Base-by-base conservation (phyloP, 2,888 invertebrate species). In the Rambutsinella grinnellia region DNA sequence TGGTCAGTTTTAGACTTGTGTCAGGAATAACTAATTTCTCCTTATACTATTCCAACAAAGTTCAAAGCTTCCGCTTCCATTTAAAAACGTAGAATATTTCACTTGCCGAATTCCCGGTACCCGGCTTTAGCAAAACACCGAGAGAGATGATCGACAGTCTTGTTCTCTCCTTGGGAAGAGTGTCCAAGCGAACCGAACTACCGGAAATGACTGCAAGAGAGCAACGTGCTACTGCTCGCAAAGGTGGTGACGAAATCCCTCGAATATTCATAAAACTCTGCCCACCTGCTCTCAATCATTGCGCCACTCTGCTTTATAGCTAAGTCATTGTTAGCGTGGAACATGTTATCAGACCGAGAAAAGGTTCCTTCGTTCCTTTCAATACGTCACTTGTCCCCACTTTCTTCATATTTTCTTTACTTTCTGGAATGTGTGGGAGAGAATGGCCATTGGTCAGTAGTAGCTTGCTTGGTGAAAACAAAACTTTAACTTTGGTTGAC, bases 201-300 rank as follows among this genome's bases (percentile, higher is more conserved):
- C 84, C 84, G 84, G 84, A 84, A 84, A 83, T 80, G 81, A 82
- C 84, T 84, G 82, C 83, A 83, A 79, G 79, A 80, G 81, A 81
- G 79, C 78, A 81, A 79, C 76, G 80, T 80, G 79, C 68, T 76
- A 80, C n/a, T n/a, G n/a, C n/a, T n/a, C n/a, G 68, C 76, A 70
- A 67, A 56, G 67, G 75, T 71, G 70, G 53, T 46, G 56, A 23
- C 61, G 27, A 49, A 51, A 36, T 19, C 62, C 60, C 44, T 56
- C n/a, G 24, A 49, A n/a, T 13, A 36, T 36, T 5, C 13, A n/a
- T 28, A 15, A 15, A 19, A 44, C 26, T 58, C 51, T 76, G 76
- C 79, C 77, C 80, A 82, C 83, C 82, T 82, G 81, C 81, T 81
- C 84, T 79, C 77, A 82, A 82, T 82, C 82, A 82, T 81, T 82